A percentile compares a stretch with the other conserved stretches of the same genome.
Evolutionary conservation across 35 echinoderm and acorn worm genomes (phyloP).

Genomic region (Heliocidaris tuberculata): DNA sequence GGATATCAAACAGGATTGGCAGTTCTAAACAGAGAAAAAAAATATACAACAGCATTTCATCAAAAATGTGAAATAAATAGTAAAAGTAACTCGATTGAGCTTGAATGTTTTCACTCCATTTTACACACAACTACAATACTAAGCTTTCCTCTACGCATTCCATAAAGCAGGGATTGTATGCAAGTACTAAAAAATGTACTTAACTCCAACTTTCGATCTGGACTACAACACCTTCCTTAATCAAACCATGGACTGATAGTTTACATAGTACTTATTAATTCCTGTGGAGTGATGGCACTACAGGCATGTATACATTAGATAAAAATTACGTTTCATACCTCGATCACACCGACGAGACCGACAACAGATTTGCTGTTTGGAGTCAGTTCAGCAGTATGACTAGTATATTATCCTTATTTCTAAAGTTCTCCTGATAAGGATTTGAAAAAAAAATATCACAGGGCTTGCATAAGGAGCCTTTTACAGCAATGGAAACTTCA

Average conservation of each 20-base stretch:
- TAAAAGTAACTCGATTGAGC: not conserved
- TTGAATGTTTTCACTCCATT: not conserved
- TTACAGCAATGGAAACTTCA: not conserved
- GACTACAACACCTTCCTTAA: not conserved
- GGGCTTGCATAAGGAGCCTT: not conserved
- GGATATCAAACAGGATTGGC: not conserved
- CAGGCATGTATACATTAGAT: not conserved
- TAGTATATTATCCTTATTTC: no score
- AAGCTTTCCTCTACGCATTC: not conserved
- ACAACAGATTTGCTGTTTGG: no score
- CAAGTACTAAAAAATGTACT: not conserved
- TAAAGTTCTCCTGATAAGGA: not conserved
- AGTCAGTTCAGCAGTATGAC: no score
- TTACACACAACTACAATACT: not conserved
- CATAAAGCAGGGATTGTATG: not conserved
- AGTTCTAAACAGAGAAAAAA: not conserved
- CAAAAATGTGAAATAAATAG: conserved; percentile 1
- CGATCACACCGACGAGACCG: no score
- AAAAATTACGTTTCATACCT: no score
- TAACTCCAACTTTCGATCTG: not conserved
- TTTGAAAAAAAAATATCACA: not conserved
- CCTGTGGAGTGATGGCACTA: not conserved
- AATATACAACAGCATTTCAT: not conserved
- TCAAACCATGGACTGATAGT: not conserved
- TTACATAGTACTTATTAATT: not conserved